phyloP scores from a whole-genome alignment of 2,888 invertebrate species.

The Pristionchus exspectatus region DNA sequence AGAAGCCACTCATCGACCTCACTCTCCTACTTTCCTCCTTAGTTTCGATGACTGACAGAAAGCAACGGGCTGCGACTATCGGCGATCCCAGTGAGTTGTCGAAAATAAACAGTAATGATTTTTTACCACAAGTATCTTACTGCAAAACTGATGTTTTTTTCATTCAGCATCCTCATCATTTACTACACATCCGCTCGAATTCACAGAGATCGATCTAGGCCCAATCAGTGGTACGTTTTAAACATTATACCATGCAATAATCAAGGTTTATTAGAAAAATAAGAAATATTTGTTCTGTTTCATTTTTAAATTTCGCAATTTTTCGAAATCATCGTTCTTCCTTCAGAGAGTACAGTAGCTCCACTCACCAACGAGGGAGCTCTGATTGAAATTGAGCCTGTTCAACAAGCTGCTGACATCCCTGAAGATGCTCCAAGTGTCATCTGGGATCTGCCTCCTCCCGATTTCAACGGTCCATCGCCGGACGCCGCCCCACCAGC shows the following conservation, averaged over 20 bases:
- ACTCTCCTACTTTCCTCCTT: neutral
- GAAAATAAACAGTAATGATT: neutral
- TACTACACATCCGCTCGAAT: conserved; percentile 24
- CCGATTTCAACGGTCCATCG: neutral
- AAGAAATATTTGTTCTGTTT: too few relatives aligned
- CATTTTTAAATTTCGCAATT: neutral
- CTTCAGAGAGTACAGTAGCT: neutral
- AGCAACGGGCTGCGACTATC: neutral
- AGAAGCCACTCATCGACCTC: conserved; percentile 46
- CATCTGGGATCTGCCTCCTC: conserved; percentile 24
- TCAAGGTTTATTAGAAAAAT: neutral
- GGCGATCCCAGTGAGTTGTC: neutral
- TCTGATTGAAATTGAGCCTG: neutral
- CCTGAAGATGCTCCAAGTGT: neutral
- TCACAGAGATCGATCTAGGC: neutral
- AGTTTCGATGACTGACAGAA: neutral
- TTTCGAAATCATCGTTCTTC: neutral
- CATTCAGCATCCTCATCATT: neutral
- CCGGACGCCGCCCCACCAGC: conserved; percentile 1
- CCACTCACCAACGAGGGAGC: neutral
- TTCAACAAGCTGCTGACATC: neutral
- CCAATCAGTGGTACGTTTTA: neutral
- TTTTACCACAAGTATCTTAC: neutral
- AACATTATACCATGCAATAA: neutral
- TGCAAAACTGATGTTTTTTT: neutral